These are phyloP conservation scores for Noctua fimbriata DNA, from an alignment of 2,888 invertebrate species.

Conservation along the genomic window DNA sequence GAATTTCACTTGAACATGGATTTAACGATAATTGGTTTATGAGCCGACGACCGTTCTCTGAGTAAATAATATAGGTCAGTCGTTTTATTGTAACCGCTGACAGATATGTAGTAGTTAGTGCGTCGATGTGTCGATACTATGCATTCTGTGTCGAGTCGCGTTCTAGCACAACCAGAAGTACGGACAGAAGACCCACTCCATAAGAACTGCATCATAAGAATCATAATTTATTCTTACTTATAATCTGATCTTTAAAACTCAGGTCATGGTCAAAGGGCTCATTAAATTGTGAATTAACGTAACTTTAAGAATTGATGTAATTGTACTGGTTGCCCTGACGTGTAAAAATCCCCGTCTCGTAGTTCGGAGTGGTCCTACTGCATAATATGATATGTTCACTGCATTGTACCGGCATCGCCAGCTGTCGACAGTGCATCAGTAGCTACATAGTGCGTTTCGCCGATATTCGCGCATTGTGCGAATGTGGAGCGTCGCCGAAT, in stretches of 20 bases:
- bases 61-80: slow-evolving; percentile 36
- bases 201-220: neutral
- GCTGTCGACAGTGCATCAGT: slow-evolving; percentile 2
- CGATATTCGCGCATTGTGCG: slow-evolving; percentile 27
- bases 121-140: neutral
- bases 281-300: no score
- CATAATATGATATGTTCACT: neutral
- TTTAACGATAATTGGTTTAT: slow-evolving; percentile 26
- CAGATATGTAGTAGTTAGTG: neutral
- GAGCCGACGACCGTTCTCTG: neutral
- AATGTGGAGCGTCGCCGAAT: slow-evolving; percentile 48
- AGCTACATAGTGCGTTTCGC: neutral
- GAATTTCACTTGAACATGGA: slow-evolving; percentile 1
- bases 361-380: neutral
- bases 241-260: no score
- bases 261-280: no score
- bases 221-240: no score
- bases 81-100: slow-evolving; percentile 17
- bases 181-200: neutral
- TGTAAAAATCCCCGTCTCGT: neutral
- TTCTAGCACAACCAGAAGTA: neutral
- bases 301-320: no score
- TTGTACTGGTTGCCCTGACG: neutral
- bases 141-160: slow-evolving; percentile 22
- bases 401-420: neutral